A percentile compares a stretch with the other conserved stretches of the same genome.
Evolutionary conservation across 2,888 invertebrate species (phyloP).

Genomic region (Polydrusus tereticollis): DNA sequence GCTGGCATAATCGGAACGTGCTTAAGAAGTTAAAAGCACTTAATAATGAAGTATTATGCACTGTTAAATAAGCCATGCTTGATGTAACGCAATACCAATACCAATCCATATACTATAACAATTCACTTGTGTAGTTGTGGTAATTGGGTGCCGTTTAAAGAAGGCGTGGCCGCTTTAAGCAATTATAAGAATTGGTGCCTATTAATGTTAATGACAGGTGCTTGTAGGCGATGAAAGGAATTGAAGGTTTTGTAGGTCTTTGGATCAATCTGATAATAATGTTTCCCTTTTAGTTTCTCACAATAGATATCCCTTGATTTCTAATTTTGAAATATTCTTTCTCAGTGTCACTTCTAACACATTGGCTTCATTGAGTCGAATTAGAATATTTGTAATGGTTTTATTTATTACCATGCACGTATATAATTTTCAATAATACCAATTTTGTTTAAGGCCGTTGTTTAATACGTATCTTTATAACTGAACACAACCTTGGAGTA

Average conservation of each 20-base stretch:
- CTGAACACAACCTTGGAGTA: no score
- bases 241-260: neutral
- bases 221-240: neutral
- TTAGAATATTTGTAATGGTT: no score
- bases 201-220: slow-evolving; percentile 20
- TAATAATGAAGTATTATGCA: slow-evolving; percentile 33
- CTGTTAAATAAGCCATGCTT: slow-evolving; percentile 28
- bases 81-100: slow-evolving; percentile 20
- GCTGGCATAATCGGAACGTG: slow-evolving; percentile 40
- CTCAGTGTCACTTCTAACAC: no score
- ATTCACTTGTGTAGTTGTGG: slow-evolving; percentile 5
- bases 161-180: slow-evolving; percentile 22
- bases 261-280: neutral
- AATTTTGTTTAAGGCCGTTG: no score
- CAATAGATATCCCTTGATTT: no score
- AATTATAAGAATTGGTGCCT: slow-evolving; percentile 20
- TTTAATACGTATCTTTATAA: no score
- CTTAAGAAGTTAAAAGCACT: slow-evolving; percentile 38
- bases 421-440: no score
- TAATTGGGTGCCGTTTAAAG: slow-evolving; percentile 25
- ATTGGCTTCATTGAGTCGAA: no score
- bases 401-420: no score
- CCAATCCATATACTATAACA: slow-evolving; percentile 4
- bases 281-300: no score
- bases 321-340: no score